phyloP scores from a whole-genome alignment of 2,888 invertebrate genomes.

The Epinotia brunnichana region DNA sequence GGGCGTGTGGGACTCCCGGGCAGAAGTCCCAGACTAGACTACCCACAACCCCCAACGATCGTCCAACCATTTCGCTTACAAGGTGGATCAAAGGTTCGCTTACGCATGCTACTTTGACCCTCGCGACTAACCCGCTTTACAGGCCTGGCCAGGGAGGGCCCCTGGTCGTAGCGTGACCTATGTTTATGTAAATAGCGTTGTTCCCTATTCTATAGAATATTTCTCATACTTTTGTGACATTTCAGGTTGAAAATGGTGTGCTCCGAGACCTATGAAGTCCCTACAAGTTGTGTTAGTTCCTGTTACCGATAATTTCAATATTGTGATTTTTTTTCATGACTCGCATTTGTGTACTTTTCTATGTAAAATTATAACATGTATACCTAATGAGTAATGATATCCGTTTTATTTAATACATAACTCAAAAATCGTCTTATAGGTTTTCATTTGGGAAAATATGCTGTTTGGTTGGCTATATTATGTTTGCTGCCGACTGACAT shows the following conservation, averaged over 20 bases:
- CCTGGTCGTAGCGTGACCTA: too few relatives aligned
- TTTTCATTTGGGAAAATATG: too few relatives aligned
- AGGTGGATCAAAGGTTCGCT: too few relatives aligned
- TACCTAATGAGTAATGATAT: not conserved
- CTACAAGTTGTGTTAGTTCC: not conserved
- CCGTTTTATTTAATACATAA: not conserved
- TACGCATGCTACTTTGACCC: too few relatives aligned
- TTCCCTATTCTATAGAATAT: not conserved
- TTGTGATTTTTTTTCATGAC: not conserved
- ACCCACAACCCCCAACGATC: too few relatives aligned
- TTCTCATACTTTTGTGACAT: not conserved
- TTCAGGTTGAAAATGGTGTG: not conserved
- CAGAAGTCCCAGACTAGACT: too few relatives aligned
- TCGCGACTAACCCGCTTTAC: too few relatives aligned
- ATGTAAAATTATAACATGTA: not conserved
- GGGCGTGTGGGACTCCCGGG: too few relatives aligned
- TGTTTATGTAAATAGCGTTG: not conserved
- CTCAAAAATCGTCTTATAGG: too few relatives aligned
- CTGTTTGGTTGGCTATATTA: not conserved
- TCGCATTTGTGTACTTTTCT: not conserved
- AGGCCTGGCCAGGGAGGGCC: too few relatives aligned
- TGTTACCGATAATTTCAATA: not conserved
- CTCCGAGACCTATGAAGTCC: not conserved
- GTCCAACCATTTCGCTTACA: too few relatives aligned
- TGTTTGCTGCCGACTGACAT: not conserved